Percentiles rank a stretch among this genome's conserved stretches.
Evolutionary conservation across 2,888 invertebrate species (phyloP).

Genomic region (Nomada ruficornis): DNA sequence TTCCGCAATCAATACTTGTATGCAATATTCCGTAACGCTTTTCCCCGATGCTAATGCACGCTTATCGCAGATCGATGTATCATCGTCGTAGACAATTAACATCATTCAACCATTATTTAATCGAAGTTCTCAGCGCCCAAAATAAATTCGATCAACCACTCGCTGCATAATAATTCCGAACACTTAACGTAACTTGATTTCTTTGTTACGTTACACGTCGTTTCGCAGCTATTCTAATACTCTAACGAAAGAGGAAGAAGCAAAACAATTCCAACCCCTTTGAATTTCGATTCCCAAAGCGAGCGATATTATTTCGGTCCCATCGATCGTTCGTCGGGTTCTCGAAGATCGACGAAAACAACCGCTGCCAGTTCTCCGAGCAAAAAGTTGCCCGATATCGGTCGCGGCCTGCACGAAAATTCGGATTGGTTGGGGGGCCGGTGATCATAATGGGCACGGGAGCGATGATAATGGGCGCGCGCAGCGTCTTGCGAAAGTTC

Average conservation of each 20-base stretch:
- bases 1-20: slow-evolving; percentile 19
- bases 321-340: not conserved
- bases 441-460: slow-evolving; percentile 65
- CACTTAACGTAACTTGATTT: too few relatives aligned
- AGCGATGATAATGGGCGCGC: slow-evolving; percentile 66
- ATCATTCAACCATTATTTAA: too few relatives aligned
- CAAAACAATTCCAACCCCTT: too few relatives aligned
- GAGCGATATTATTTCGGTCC: not conserved
- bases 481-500: slow-evolving; percentile 72
- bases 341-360: not conserved
- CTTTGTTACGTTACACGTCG: too few relatives aligned
- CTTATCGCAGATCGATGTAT: not conserved
- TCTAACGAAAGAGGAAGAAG: too few relatives aligned
- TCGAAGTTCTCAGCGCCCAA: too few relatives aligned
- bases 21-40: not conserved
- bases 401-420: slow-evolving; percentile 51
- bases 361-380: not conserved
- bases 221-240: too few relatives aligned
- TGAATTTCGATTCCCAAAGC: not conserved
- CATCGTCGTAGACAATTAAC: too few relatives aligned
- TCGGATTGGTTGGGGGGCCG: slow-evolving; percentile 57
- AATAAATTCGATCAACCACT: too few relatives aligned
- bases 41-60: not conserved
- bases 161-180: too few relatives aligned
- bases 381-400: slow-evolving; percentile 56